Evolutionary conservation across 53 echinoderm and acorn worm genomes (phyloP).

Genomic region (Glandiceps talaboti): DNA sequence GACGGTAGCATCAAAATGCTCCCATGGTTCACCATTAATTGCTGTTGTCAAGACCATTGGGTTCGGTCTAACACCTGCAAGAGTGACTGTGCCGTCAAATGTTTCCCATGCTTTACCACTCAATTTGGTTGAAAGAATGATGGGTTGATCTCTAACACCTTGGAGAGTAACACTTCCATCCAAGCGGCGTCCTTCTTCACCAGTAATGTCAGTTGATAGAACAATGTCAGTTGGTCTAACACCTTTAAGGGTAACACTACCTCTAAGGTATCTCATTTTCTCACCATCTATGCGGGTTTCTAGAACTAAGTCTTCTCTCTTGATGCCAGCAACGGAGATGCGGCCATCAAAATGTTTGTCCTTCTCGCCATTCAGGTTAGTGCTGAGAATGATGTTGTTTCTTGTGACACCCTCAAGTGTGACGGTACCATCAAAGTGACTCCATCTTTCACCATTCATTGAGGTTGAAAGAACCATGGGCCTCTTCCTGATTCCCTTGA

Average conservation of each 20-base stretch:
- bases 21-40: not conserved
- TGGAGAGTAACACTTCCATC: not conserved
- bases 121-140: not conserved
- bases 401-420: not conserved
- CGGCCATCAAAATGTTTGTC: not conserved
- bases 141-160: not conserved
- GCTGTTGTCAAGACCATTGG: not conserved
- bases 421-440: not conserved
- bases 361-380: not conserved
- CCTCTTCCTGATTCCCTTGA: not conserved
- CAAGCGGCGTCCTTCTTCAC: not conserved
- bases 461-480: not conserved
- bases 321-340: not conserved
- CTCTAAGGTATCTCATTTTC: not conserved
- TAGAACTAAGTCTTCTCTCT: not conserved
- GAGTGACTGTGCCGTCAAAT: not conserved
- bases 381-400: not conserved
- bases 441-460: not conserved
- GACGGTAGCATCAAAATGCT: not conserved
- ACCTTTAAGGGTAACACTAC: not conserved
- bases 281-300: not conserved
- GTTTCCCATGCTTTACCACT: not conserved
- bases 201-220: not conserved
- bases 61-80: not conserved
- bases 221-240: not conserved